Conservation (phyloP, 2,113 vertebrate genomes). For the Arvicanthis niloticus region DNA sequence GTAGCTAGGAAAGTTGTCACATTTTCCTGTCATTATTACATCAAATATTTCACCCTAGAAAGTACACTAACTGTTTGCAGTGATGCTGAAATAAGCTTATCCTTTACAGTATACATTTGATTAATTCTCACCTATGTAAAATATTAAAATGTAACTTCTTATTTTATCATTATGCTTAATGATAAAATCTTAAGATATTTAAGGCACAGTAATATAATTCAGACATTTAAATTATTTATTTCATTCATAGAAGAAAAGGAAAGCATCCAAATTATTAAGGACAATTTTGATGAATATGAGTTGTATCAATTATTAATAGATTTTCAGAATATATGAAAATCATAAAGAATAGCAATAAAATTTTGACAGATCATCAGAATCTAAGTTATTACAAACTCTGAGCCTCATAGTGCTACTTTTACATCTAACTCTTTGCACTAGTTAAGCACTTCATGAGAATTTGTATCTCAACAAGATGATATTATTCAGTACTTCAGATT, state of each 20-base stretch:
- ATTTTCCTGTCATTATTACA: conserved; percentile 22
- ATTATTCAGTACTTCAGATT: not conserved
- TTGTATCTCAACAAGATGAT: not conserved
- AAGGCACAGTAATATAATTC: conserved; percentile 5
- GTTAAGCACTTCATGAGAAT: conserved; percentile 28
- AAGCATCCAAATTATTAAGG: conserved; percentile 17
- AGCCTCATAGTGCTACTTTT: conserved; percentile 4
- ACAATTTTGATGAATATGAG: conserved; percentile 36
- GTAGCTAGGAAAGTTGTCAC: not conserved
- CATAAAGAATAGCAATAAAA: conserved; percentile 48
- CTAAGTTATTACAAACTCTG: conserved; percentile 15
- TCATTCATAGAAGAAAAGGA: conserved; percentile 21
- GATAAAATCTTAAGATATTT: conserved; percentile 45
- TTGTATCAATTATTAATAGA: conserved; percentile 26
- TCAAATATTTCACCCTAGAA: conserved; percentile 40
- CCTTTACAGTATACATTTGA: not conserved
- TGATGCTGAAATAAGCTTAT: not conserved
- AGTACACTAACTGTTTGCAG: not conserved
- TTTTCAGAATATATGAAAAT: not conserved
- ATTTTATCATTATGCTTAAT: not conserved
- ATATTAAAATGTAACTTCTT: conserved; percentile 34
- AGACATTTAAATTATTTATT: conserved; percentile 24
- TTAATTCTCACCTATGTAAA: conserved; percentile 49
- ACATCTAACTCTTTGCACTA: not conserved
- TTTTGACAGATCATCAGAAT: conserved; percentile 34